A percentile compares a stretch with the other conserved stretches of the same genome.
Conservation (phyloP, 2,888 invertebrate genomes). For the Andrena flavipes region DNA sequence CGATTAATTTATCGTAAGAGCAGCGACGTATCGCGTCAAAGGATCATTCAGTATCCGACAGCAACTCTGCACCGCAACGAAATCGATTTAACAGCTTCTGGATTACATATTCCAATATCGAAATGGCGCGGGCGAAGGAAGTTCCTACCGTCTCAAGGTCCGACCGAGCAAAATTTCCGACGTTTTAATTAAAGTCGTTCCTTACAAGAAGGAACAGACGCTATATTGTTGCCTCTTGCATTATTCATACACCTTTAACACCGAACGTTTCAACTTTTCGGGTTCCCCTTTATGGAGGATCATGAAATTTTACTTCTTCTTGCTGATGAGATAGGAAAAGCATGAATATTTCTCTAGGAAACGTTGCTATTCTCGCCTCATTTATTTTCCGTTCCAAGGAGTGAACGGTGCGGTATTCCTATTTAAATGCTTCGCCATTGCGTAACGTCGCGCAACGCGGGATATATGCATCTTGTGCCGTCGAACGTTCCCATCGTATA, state of each 20-base stretch:
- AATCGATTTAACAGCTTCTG: slow-evolving; percentile 6
- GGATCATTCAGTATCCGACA: not conserved
- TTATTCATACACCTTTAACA: slow-evolving; percentile 35
- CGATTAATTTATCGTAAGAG: not conserved
- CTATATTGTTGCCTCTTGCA: slow-evolving; percentile 31
- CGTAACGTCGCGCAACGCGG: slow-evolving; percentile 8
- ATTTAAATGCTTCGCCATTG: slow-evolving; percentile 23
- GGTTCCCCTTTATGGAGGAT: not conserved
- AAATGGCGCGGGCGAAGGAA: not conserved
- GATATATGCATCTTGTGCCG: slow-evolving; percentile 5
- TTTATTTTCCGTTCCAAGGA: slow-evolving; percentile 12
- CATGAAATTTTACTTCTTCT: not conserved
- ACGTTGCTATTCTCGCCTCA: not conserved
- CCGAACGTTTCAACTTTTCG: slow-evolving; percentile 13
- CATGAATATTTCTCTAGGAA: not conserved
- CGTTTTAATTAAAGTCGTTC: slow-evolving; percentile 47
- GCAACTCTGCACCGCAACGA: not conserved
- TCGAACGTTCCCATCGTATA: slow-evolving; percentile 6
- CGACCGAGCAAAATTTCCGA: slow-evolving; percentile 12
- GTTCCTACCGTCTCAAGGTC: slow-evolving; percentile 1
- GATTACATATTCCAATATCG: slow-evolving; percentile 20
- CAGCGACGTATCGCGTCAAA: not conserved
- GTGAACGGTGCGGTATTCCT: slow-evolving; percentile 19
- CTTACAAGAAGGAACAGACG: slow-evolving; percentile 4
- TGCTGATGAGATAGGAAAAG: not conserved